phyloP scores from a whole-genome alignment of 2,113 vertebrate species.

The Poeciliopsis turrubarensis region DNA sequence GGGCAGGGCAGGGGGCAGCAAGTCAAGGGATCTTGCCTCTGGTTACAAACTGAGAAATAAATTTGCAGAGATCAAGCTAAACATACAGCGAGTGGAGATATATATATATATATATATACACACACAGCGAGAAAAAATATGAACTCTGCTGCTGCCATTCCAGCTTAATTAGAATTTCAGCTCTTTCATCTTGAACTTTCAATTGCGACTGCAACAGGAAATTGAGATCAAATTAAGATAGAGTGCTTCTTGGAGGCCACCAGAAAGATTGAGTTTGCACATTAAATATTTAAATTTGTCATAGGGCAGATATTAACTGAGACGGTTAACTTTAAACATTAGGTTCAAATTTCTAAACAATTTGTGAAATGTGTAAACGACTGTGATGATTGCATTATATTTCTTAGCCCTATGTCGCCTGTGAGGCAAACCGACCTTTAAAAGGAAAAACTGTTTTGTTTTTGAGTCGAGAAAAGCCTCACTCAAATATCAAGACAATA shows the following conservation, averaged over 20 bases:
- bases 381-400: neutral
- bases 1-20: slow-evolving; percentile 56
- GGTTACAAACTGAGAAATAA: slow-evolving; percentile 78
- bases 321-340: slow-evolving; percentile 15
- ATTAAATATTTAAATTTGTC: neutral
- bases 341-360: neutral
- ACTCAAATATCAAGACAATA: neutral
- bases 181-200: slow-evolving; percentile 63
- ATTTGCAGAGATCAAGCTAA: slow-evolving; percentile 78
- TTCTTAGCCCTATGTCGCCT: neutral
- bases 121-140: slow-evolving; percentile 44
- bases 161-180: slow-evolving; percentile 70
- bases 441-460: neutral
- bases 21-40: slow-evolving; percentile 79
- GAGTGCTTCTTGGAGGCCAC: slow-evolving; percentile 33
- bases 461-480: neutral
- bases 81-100: slow-evolving; percentile 58
- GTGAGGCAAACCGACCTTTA: neutral
- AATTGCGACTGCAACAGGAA: slow-evolving; percentile 60
- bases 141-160: slow-evolving; percentile 50
- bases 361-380: neutral
- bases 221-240: slow-evolving; percentile 77
- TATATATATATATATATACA: too few relatives aligned
- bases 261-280: slow-evolving; percentile 22
- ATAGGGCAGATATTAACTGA: slow-evolving; percentile 2